Evolutionary conservation across 2,888 invertebrate species (phyloP), one percentile per base, ranked within the genome.

Genomic region (Pollenia labialis): DNA sequence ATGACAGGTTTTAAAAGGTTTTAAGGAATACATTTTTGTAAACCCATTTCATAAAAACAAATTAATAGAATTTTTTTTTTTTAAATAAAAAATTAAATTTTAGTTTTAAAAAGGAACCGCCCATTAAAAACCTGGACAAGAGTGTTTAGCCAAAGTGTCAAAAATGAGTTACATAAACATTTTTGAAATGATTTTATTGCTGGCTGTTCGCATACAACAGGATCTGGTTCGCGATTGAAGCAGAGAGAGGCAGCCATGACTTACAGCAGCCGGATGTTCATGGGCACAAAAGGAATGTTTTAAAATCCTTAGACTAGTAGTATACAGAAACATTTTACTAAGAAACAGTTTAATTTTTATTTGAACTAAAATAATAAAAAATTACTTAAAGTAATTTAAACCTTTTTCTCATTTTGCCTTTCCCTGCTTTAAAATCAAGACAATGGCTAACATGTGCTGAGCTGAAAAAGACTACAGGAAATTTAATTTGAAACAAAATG

Each of bases 121-220:
- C 82, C 76, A 56, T 64, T 32, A 23, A 81, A 81, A 62, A 64
- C 16, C 44, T 48, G 7, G 44, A 58, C 66, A 68, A 60, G 18
- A 85, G 23, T 18, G 66, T 85, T 85, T 81, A 52, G 66, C 64
- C n/a, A 81, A 85, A 77, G 72, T 85, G 85, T 85, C 85, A 85
- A 81, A 85, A 85, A 66, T 56, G 66, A 66, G 58, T 46, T 77
- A 32, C 58, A 72, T 44, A 71, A 46, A 32, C 4, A 52, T 42
- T 77, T 62, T 76, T 42, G 9, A 52, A 66, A 66, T 9, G 62
- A 16, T 32, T 64, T 75, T 71, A 4, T 40, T 46, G 40, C 40
- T 32, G 32, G 32, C 32, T 32, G 32, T 32, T 32, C 32, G 32
- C 4, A 32, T 32, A 32, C 32, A 32, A 32, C 32, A 32, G 32